Evolutionary conservation across 2,888 invertebrate genomes (phyloP).

Genomic region (Lordiphosa andalusiaca): DNA sequence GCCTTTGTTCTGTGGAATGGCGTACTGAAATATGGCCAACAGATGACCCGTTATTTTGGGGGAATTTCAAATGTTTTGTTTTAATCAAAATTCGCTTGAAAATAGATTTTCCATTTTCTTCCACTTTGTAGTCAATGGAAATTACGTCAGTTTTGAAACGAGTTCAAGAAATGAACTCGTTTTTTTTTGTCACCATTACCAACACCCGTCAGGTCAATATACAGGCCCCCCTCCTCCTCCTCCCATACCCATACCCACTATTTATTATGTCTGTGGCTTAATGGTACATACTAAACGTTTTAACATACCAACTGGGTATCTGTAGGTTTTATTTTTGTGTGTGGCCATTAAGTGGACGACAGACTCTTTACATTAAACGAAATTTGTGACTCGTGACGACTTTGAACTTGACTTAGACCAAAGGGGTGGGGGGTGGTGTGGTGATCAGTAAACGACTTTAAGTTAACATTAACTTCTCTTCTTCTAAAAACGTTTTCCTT

Average conservation of each 20-base stretch:
- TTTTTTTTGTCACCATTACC: too few species aligned
- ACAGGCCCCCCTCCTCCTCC: neutral
- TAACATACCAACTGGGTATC: constrained; percentile 35
- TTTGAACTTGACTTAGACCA: constrained; percentile 64
- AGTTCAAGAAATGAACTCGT: neutral
- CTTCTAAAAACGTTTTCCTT: too few species aligned
- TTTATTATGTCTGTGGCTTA: constrained; percentile 46
- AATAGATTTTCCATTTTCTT: constrained; percentile 17
- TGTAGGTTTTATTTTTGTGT: constrained; percentile 21
- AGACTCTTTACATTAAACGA: constrained; percentile 41
- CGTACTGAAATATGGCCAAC: constrained; percentile 63
- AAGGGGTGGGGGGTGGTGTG: constrained; percentile 6
- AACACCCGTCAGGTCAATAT: neutral
- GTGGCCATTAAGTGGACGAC: constrained; percentile 52
- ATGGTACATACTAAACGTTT: constrained; percentile 62
- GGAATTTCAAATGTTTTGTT: neutral
- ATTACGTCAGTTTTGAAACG: constrained; percentile 3
- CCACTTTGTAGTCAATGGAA: neutral
- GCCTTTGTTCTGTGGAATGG: constrained; percentile 36
- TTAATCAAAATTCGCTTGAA: constrained; percentile 41
- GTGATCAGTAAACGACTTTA: too few species aligned
- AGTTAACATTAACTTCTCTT: neutral
- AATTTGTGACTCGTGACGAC: constrained; percentile 64
- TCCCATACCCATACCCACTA: neutral
- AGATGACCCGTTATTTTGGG: constrained; percentile 52